These are phyloP conservation scores for Propithecus perrieri DNA, from an alignment of 2,797 vertebrate species.

Conservation along the genomic window DNA sequence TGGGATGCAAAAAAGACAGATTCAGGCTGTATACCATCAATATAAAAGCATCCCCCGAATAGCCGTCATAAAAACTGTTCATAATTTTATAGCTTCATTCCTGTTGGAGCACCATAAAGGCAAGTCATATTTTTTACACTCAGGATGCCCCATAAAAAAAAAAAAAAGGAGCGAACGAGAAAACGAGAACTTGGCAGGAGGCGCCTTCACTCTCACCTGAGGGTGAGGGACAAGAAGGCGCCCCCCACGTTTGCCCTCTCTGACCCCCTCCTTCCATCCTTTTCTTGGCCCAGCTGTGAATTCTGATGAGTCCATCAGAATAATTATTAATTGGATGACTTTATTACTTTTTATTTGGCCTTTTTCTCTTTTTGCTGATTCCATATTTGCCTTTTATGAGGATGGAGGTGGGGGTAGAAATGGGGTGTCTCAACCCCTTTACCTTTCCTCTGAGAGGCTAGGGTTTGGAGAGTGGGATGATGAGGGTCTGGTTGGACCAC, in stretches of 20 bases:
- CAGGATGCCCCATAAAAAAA: constrained; percentile 89
- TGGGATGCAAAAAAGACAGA: constrained; percentile 87
- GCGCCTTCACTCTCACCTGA: constrained; percentile 74
- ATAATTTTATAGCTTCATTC: constrained; percentile 99
- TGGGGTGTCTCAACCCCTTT: constrained; percentile 69
- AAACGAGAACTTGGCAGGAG: constrained; percentile 79
- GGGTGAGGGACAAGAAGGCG: constrained; percentile 48
- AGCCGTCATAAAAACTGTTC: constrained; percentile 99
- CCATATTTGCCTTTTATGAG: constrained; percentile 83
- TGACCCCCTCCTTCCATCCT: constrained; percentile 60
- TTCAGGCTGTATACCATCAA: constrained; percentile 99
- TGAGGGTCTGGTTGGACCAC: neutral
- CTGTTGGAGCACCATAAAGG: constrained; percentile 97
- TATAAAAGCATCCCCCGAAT: constrained; percentile 99
- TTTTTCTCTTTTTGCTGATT: constrained; percentile 82
- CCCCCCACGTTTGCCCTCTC: constrained; percentile 83
- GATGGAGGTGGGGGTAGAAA: constrained; percentile 77
- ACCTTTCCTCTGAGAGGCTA: constrained; percentile 77
- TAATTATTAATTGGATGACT: constrained; percentile 86
- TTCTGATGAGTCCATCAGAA: constrained; percentile 80
- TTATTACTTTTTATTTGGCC: constrained; percentile 68
- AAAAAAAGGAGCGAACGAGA: constrained; percentile 59
- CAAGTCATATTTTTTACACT: constrained; percentile 97
- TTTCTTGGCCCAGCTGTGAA: constrained; percentile 62
- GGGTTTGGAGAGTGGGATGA: neutral